Evolutionary conservation across 2,888 invertebrate species (phyloP).

Genomic region (Iphiclides podalirius): DNA sequence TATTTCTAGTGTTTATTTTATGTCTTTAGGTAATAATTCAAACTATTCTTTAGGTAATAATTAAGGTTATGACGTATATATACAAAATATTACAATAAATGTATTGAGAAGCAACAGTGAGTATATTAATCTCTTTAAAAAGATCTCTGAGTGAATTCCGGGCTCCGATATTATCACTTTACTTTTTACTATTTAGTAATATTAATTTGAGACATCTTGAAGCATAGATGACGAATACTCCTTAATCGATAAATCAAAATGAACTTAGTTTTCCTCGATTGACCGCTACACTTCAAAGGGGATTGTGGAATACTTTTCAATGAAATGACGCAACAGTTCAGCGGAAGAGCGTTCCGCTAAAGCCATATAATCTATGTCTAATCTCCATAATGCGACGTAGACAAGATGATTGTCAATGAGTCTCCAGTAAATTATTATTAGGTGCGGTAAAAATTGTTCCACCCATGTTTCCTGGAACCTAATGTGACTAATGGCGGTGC

Average conservation of each 20-base stretch:
- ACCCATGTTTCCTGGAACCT: conserved; percentile 6
- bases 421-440: conserved; percentile 7
- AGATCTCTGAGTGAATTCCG: no score
- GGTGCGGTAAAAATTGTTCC: conserved; percentile 9
- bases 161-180: no score
- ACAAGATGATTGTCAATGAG: conserved; percentile 20
- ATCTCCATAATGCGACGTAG: conserved; percentile 5
- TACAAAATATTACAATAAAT: no score
- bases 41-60: no score
- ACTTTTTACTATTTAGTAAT: no score
- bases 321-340: conserved; percentile 12
- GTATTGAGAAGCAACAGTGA: no score
- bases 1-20: no score
- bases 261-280: conserved; percentile 1
- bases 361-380: conserved; percentile 15
- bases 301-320: not conserved
- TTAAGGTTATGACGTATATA: no score
- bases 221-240: no score
- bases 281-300: conserved; percentile 6
- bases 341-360: conserved; percentile 10
- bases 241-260: conserved; percentile 3
- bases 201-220: no score
- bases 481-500: conserved; percentile 14
- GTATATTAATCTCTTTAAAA: no score
- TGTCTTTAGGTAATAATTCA: no score